A percentile compares a stretch with the other conserved stretches of the same genome.
phyloP scores from a whole-genome alignment of 2,888 invertebrate species.

The Caenorhabditis macrosperma region DNA sequence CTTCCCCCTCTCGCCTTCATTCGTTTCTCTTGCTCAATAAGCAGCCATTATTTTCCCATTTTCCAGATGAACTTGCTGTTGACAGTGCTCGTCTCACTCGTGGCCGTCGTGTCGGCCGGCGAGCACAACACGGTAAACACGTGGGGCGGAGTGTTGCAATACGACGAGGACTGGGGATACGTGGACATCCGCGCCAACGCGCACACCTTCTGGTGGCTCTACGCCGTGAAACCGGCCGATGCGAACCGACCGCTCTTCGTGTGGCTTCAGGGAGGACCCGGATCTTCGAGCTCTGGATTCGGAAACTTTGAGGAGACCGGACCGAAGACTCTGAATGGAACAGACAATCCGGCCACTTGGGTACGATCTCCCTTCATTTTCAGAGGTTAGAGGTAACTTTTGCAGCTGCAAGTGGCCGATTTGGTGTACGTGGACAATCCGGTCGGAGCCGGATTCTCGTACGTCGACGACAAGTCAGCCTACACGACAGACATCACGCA shows the following conservation, averaged over 20 bases:
- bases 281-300: constrained; percentile 87
- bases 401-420: constrained; percentile 87
- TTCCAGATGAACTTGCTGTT: constrained; percentile 51
- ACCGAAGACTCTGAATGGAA: constrained; percentile 85
- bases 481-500: constrained; percentile 81
- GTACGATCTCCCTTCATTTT: constrained; percentile 81
- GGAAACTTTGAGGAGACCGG: constrained; percentile 92
- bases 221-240: constrained; percentile 82
- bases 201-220: constrained; percentile 85
- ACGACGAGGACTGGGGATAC: constrained; percentile 70
- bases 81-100: constrained; percentile 20
- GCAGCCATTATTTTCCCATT: not conserved
- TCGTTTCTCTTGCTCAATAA: no score
- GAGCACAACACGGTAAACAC: constrained; percentile 68
- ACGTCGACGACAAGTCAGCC: constrained; percentile 82
- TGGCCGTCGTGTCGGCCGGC: constrained; percentile 28
- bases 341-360: constrained; percentile 88
- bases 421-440: constrained; percentile 92
- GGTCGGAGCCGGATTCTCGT: constrained; percentile 89
- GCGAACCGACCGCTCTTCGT: constrained; percentile 86
- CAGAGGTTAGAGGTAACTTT: not conserved
- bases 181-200: constrained; percentile 62
- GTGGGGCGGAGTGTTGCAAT: constrained; percentile 64
- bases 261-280: constrained; percentile 91
- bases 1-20: not conserved